phyloP scores from a whole-genome alignment of 1,140 invertebrate genomes.

The Zaprionus vittiger region DNA sequence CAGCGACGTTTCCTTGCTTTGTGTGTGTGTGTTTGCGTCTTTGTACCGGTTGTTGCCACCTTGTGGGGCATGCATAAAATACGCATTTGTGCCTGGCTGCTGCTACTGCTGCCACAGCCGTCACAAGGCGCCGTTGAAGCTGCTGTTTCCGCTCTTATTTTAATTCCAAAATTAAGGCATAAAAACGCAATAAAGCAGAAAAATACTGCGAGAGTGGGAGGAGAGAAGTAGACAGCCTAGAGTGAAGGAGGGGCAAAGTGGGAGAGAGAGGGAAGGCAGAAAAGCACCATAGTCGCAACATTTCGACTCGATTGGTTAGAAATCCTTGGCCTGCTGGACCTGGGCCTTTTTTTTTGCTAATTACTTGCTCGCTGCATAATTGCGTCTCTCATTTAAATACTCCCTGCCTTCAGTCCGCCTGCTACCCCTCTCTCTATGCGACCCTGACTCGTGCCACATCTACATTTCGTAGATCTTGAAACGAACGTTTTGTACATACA shows the following conservation, averaged over 20 bases:
- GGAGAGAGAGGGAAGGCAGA: background rate
- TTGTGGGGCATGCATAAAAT: constrained; percentile 78
- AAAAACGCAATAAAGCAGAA: constrained; percentile 61
- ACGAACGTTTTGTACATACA: constrained; percentile 34
- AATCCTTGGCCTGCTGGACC: constrained; percentile 15
- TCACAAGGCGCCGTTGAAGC: constrained; percentile 42
- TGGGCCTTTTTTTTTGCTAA: constrained; percentile 50
- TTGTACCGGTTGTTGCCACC: constrained; percentile 54
- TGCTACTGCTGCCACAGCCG: constrained; percentile 42
- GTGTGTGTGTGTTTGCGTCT: constrained; percentile 21
- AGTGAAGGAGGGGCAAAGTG: background rate
- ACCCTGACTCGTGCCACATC: background rate
- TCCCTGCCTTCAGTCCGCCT: constrained; percentile 6
- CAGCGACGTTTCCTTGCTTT: constrained; percentile 31
- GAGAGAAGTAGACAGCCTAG: background rate
- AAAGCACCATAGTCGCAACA: constrained; percentile 20
- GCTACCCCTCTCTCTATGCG: constrained; percentile 5
- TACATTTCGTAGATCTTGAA: constrained; percentile 70
- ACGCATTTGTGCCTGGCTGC: constrained; percentile 58
- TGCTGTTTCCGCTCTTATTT: constrained; percentile 57
- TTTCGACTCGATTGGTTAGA: background rate
- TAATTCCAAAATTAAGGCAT: constrained; percentile 45
- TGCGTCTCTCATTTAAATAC: constrained; percentile 67
- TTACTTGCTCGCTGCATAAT: constrained; percentile 78
- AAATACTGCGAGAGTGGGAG: constrained; percentile 42